A percentile compares a stretch with the other conserved stretches of the same genome.
These are phyloP conservation scores for Cydia strobilella DNA, from an alignment of 1,140 invertebrate genomes.

Conservation along the genomic window DNA sequence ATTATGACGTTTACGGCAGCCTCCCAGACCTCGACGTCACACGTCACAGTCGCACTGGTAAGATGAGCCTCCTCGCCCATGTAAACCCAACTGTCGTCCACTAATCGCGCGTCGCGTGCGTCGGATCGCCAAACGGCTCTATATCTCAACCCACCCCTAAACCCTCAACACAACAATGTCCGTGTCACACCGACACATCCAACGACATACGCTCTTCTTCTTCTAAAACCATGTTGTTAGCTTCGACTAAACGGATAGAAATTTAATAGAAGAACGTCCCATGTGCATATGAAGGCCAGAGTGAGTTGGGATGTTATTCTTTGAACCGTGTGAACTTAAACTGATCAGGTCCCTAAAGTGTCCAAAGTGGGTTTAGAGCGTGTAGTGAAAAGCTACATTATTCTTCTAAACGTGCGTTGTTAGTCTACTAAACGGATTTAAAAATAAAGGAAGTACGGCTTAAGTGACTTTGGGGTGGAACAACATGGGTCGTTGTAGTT, in stretches of 20 bases:
- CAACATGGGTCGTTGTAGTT: background rate
- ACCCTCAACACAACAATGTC: conserved; percentile 1
- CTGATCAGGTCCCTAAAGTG: conserved; percentile 15
- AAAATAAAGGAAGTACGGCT: background rate
- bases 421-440: background rate
- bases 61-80: background rate
- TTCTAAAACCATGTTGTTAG: background rate
- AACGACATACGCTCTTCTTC: background rate
- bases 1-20: background rate
- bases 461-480: background rate
- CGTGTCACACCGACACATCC: background rate
- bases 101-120: conserved; percentile 14
- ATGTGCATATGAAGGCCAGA: background rate
- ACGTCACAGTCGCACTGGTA: background rate
- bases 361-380: conserved; percentile 7
- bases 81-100: background rate
- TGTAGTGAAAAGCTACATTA: conserved; percentile 16
- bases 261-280: background rate
- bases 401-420: conserved; percentile 18
- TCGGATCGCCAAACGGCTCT: background rate
- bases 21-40: background rate
- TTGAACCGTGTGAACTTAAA: background rate
- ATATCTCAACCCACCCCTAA: background rate
- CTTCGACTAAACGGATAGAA: background rate
- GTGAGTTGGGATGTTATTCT: background rate